phyloP scores from a whole-genome alignment of 2,797 vertebrate genomes.

The Sparidentex hasta region DNA sequence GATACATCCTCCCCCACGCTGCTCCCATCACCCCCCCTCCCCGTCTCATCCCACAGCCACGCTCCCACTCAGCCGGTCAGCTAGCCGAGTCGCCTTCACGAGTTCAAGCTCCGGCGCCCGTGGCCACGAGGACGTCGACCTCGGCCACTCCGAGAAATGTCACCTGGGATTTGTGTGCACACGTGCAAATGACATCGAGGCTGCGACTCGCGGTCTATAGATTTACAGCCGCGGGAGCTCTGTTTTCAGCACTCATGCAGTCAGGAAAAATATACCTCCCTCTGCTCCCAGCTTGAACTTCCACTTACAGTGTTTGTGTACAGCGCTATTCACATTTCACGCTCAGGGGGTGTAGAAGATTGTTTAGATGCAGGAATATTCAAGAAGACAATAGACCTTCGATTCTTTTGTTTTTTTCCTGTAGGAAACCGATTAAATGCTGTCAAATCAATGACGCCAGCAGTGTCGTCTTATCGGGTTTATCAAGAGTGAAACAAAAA shows the following conservation, averaged over 20 bases:
- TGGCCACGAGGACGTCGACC: slow-evolving; percentile 25
- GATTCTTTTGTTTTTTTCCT: not conserved
- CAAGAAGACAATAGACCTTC: not conserved
- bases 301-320: not conserved
- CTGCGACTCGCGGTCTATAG: not conserved
- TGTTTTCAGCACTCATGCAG: slow-evolving; percentile 11
- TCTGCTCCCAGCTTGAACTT: slow-evolving; percentile 6
- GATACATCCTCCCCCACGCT: not conserved
- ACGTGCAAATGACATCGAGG: slow-evolving; percentile 13
- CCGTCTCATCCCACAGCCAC: not conserved
- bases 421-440: slow-evolving; percentile 1
- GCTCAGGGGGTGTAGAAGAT: not conserved
- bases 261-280: not conserved
- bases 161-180: slow-evolving; percentile 28
- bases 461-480: slow-evolving; percentile 16
- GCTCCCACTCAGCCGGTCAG: not conserved
- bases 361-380: slow-evolving; percentile 7
- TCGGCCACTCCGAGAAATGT: slow-evolving; percentile 14
- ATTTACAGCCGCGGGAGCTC: not conserved
- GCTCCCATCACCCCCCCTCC: not conserved
- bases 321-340: not conserved
- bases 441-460: slow-evolving; percentile 33
- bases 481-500: slow-evolving; percentile 38
- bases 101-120: not conserved
- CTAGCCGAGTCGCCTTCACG: not conserved